Conservation (phyloP, 2,888 invertebrate species). For the Cosmopolites sordidus region DNA sequence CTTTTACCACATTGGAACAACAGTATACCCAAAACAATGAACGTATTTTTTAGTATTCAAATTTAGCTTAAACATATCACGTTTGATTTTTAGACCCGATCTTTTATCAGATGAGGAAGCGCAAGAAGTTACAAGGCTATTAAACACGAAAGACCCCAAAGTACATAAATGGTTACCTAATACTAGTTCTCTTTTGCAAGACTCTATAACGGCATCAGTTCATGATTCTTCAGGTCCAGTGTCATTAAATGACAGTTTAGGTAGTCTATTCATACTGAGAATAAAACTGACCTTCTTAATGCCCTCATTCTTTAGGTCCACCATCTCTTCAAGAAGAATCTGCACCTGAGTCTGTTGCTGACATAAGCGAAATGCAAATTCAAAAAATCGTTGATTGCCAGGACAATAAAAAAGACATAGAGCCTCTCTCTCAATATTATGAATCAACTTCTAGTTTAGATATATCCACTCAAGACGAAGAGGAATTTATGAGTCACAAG, state of each 20-base stretch:
- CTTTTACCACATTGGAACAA: not conserved
- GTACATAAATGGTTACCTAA: conserved; percentile 43
- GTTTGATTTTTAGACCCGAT: conserved; percentile 59
- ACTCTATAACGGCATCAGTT: conserved; percentile 53
- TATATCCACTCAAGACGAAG: conserved; percentile 42
- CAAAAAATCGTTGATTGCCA: conserved; percentile 22
- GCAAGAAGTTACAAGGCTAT: conserved; percentile 78
- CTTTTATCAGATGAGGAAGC: conserved; percentile 86
- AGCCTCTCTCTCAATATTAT: conserved; percentile 40
- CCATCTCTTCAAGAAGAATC: conserved; percentile 45
- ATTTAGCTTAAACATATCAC: not conserved
- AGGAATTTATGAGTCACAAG: conserved; percentile 37
- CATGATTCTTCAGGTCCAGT: conserved; percentile 47
- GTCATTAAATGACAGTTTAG: conserved; percentile 44
- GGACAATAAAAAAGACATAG: conserved; percentile 30
- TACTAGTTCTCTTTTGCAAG: conserved; percentile 44
- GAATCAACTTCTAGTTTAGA: conserved; percentile 46
- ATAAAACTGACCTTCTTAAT: too few species aligned
- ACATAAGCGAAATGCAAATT: conserved; percentile 27
- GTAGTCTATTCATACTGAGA: too few species aligned
- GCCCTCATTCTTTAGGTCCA: conserved; percentile 39
- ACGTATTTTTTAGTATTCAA: not conserved
- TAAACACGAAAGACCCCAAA: conserved; percentile 57
- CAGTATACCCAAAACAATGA: not conserved
- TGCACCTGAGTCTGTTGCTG: conserved; percentile 32